Evolutionary conservation across 2,113 vertebrate genomes (phyloP).

Genomic region (Xyliphius kryptos): DNA sequence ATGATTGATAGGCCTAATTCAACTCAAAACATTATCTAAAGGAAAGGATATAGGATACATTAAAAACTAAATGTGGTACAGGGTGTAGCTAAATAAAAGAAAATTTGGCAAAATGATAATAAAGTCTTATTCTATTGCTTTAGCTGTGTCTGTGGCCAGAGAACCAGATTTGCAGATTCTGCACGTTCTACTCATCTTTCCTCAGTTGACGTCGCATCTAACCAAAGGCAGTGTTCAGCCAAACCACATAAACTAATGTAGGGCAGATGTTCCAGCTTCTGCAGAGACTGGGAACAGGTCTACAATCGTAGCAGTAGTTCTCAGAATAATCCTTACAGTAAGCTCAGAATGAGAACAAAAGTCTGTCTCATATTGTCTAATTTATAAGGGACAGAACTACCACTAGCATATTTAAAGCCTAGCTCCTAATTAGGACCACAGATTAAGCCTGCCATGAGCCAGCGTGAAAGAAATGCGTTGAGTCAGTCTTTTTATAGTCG

Average conservation of each 20-base stretch:
- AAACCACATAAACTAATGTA: slow-evolving; percentile 66
- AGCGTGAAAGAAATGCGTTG: too few species aligned
- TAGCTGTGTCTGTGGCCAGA: slow-evolving; percentile 36
- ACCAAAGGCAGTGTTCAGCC: slow-evolving; percentile 45
- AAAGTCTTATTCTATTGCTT: slow-evolving; percentile 13
- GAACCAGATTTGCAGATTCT: slow-evolving; percentile 55
- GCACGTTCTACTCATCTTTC: slow-evolving; percentile 46
- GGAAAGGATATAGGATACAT: background rate
- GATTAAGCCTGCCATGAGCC: too few species aligned
- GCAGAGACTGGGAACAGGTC: slow-evolving; percentile 3
- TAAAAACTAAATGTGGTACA: background rate
- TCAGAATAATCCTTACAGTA: too few species aligned
- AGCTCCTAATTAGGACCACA: too few species aligned
- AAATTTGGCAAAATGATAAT: background rate
- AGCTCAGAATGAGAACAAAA: too few species aligned
- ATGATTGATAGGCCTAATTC: too few species aligned
- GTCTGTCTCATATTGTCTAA: too few species aligned
- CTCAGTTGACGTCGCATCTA: slow-evolving; percentile 26
- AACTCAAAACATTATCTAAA: background rate
- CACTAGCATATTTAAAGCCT: too few species aligned
- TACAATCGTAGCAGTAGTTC: background rate
- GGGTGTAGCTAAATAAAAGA: background rate
- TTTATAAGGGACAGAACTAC: too few species aligned
- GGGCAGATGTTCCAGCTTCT: slow-evolving; percentile 59
- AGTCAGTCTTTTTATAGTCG: too few species aligned